Evolutionary conservation across 2,113 vertebrate genomes (phyloP), one percentile per base, ranked within the genome.

Genomic region (Vidua chalybeata): DNA sequence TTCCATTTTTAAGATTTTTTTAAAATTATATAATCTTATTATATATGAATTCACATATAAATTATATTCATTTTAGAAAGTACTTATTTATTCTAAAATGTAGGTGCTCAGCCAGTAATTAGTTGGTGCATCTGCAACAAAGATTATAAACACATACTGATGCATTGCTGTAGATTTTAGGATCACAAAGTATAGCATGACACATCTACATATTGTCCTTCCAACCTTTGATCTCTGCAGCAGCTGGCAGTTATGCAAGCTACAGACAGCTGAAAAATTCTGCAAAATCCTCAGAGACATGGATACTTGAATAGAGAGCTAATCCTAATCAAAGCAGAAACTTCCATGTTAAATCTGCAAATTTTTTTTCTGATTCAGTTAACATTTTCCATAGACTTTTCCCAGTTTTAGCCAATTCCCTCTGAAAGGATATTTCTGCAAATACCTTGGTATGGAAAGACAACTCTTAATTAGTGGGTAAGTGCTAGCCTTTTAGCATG

Each of bases 181-280:
- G 21, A 63, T 6, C 39, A 83, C 30, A 43, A 84, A 69, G 66
- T 90, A 46, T 81, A 94, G 69, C 23, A 82, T 30, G 61, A 74
- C 66, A 83, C 14, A 78, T 68, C 64, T 51, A 61, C 33, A 48
- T 85, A 45, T 6, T 52, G 30, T 90, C 51, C 48, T 55, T 81
- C 51, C 75, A 26, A 13, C 31, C 35, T 94, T 84, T 59, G 48
- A 96, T 77, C 55, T 96, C 75, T 91, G 72, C 79, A 68, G 39
- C 62, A 87, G 48, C 59, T 96, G 89, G 64, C 63, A 96, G 85
- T 79, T 91, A 82, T 35, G 37, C 84, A 93, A 96, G 88, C 41
- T 72, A 74, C 56, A 58, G 68, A 39, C 26, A 79, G 59, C 13
- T 84, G 69, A 76, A 96, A 90, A 37, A 39, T 37, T 95, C 77